Percentiles rank a stretch among this genome's conserved stretches.
Conservation (phyloP, 92 coral and sea anemone species). For the Parazoanthus atlanticus region DNA sequence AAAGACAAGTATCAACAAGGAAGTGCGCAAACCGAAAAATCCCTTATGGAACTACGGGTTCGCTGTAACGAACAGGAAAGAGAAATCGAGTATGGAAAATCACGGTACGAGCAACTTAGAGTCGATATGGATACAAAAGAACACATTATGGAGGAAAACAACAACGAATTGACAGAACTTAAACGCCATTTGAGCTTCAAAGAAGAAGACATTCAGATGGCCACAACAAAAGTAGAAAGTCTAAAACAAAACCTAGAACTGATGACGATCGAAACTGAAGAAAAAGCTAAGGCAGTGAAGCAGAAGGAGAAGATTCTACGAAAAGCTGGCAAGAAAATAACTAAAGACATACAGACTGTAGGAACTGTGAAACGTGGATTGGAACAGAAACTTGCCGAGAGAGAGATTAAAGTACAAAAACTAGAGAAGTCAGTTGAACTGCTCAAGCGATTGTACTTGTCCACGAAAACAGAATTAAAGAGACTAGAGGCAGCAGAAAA, state of each 20-base stretch:
- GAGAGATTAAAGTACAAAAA: constrained; percentile 56
- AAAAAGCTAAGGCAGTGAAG: constrained; percentile 29
- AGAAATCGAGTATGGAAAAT: constrained; percentile 37
- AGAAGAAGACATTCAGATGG: constrained; percentile 37
- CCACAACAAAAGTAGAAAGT: constrained; percentile 43
- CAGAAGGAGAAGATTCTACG: constrained; percentile 42
- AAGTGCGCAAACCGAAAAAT: constrained; percentile 1
- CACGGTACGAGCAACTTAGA: constrained; percentile 30
- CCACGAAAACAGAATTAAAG: constrained; percentile 70
- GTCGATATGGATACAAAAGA: constrained; percentile 56
- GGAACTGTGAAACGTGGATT: constrained; percentile 44
- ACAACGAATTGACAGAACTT: constrained; percentile 46
- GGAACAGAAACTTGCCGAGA: constrained; percentile 50
- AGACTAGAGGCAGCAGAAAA: constrained; percentile 64
- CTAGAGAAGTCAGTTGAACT: constrained; percentile 62
- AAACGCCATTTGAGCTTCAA: constrained; percentile 16
- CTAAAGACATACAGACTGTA: constrained; percentile 30
- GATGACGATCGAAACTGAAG: constrained; percentile 28
- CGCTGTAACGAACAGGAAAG: constrained; percentile 28
- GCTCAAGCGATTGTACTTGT: constrained; percentile 66
- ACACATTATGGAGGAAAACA: constrained; percentile 54
- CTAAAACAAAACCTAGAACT: constrained; percentile 31
- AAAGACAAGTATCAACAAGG: constrained; percentile 30
- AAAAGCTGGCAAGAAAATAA: constrained; percentile 41
- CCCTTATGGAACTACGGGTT: constrained; percentile 5